Evolutionary conservation across 2,113 vertebrate genomes (phyloP).

Genomic region (Erinaceus europaeus): DNA sequence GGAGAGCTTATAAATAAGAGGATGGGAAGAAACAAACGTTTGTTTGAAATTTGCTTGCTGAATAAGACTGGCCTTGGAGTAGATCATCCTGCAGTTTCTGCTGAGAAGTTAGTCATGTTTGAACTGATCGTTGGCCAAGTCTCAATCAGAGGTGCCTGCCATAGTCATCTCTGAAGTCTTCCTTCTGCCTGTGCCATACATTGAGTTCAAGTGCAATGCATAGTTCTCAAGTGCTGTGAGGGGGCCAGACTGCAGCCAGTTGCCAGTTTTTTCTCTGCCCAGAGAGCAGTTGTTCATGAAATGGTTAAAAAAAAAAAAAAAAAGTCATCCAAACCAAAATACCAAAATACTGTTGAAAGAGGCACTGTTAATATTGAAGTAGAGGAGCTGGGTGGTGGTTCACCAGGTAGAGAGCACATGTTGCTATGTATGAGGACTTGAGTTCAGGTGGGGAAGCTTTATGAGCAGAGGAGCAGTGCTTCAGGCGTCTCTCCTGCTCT

Average conservation of each 20-base stretch:
- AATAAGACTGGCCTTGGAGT: conserved; percentile 8
- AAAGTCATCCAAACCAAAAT: neutral
- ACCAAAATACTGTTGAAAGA: neutral
- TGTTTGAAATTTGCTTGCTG: conserved; percentile 44
- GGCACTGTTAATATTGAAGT: neutral
- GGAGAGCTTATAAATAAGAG: conserved; percentile 36
- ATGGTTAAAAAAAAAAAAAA: conserved; percentile 8
- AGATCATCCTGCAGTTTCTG: conserved; percentile 45
- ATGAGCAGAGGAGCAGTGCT: too few relatives aligned
- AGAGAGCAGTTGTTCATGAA: neutral
- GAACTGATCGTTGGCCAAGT: conserved; percentile 49
- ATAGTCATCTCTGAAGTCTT: neutral
- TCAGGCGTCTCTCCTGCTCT: too few relatives aligned
- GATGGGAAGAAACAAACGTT: conserved; percentile 49
- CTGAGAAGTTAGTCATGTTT: conserved; percentile 43
- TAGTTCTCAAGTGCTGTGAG: neutral
- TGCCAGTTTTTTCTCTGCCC: neutral
- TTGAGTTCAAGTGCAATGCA: conserved; percentile 16
- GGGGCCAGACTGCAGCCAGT: neutral
- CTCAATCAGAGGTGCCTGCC: conserved; percentile 28
- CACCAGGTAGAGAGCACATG: too few relatives aligned
- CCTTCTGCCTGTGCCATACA: neutral
- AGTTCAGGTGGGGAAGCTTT: too few relatives aligned
- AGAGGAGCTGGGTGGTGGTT: too few relatives aligned
- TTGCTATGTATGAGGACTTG: too few relatives aligned